A percentile compares a stretch with the other conserved stretches of the same genome.
These are phyloP conservation scores for Polypterus bichir DNA, from an alignment of 2,113 vertebrate species.

Conservation along the genomic window DNA sequence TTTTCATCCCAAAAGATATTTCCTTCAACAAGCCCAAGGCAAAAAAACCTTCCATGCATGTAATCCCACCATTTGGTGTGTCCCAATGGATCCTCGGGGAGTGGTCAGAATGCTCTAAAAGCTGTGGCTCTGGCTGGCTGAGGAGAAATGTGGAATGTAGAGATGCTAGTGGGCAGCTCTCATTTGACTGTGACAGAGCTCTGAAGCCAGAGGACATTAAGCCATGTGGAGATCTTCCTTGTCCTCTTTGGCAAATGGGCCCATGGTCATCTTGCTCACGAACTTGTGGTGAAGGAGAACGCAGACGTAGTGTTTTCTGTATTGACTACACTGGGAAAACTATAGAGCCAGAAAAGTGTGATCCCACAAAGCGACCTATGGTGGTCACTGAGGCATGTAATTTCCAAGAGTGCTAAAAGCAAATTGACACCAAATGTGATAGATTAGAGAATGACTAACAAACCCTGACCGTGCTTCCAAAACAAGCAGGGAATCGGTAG, in stretches of 20 bases:
- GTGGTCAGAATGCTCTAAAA: slow-evolving; percentile 85
- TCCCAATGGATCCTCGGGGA: slow-evolving; percentile 76
- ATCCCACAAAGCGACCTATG: slow-evolving; percentile 39
- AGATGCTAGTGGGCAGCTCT: slow-evolving; percentile 54
- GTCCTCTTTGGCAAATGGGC: slow-evolving; percentile 68
- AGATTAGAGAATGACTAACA: slow-evolving; percentile 17
- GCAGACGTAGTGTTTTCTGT: slow-evolving; percentile 53
- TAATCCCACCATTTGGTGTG: slow-evolving; percentile 55
- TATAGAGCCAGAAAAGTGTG: slow-evolving; percentile 50
- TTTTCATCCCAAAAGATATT: slow-evolving; percentile 73
- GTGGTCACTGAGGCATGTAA: slow-evolving; percentile 36
- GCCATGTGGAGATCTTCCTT: slow-evolving; percentile 67
- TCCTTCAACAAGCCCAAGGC: slow-evolving; percentile 56
- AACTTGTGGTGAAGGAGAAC: slow-evolving; percentile 54
- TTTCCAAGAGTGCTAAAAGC: slow-evolving; percentile 53
- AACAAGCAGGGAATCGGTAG: slow-evolving; percentile 23
- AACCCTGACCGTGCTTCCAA: slow-evolving; percentile 22
- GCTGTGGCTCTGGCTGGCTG: slow-evolving; percentile 80
- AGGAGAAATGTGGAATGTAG: slow-evolving; percentile 71
- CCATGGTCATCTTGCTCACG: slow-evolving; percentile 69
- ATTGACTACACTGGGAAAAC: slow-evolving; percentile 55
- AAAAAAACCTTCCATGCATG: slow-evolving; percentile 52
- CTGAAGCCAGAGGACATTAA: slow-evolving; percentile 70
- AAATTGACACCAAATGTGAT: slow-evolving; percentile 4
- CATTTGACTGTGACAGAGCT: slow-evolving; percentile 56